phyloP scores from a whole-genome alignment of 2,797 vertebrate species.

The Coendou prehensilis region DNA sequence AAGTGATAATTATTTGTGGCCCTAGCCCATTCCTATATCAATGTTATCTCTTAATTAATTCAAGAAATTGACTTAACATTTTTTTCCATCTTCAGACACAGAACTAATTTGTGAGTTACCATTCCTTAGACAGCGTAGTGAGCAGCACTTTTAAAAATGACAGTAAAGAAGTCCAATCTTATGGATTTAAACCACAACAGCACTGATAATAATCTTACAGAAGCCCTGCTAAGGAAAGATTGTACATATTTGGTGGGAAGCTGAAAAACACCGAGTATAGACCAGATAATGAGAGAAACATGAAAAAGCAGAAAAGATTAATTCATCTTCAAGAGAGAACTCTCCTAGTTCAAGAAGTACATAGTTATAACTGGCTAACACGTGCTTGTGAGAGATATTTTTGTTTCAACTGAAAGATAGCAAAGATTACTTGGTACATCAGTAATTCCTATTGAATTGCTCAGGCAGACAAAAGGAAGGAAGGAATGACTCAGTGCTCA shows the following conservation, averaged over 20 bases:
- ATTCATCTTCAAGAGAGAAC: conserved; percentile 8
- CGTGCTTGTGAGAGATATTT: not conserved
- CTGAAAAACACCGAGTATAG: not conserved
- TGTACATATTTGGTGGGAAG: conserved; percentile 11
- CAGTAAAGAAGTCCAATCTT: conserved; percentile 62
- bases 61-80: conserved; percentile 81
- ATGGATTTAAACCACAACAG: conserved; percentile 12
- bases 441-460: not conserved
- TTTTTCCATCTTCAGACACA: conserved; percentile 75
- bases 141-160: conserved; percentile 77
- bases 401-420: not conserved
- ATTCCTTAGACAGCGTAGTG: conserved; percentile 66
- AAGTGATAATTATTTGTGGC: conserved; percentile 87
- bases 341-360: not conserved
- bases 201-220: conserved; percentile 68
- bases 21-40: conserved; percentile 83
- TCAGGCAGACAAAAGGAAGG: not conserved
- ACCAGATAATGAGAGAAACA: conserved; percentile 4
- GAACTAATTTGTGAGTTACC: conserved; percentile 74
- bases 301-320: not conserved
- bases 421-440: not conserved
- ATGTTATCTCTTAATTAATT: conserved; percentile 88
- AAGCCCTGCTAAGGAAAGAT: conserved; percentile 34
- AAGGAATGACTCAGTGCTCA: not conserved
- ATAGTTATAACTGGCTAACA: not conserved